These are phyloP conservation scores for Lepidurus apus DNA, from an alignment of 1,140 invertebrate genomes.

Conservation along the genomic window DNA sequence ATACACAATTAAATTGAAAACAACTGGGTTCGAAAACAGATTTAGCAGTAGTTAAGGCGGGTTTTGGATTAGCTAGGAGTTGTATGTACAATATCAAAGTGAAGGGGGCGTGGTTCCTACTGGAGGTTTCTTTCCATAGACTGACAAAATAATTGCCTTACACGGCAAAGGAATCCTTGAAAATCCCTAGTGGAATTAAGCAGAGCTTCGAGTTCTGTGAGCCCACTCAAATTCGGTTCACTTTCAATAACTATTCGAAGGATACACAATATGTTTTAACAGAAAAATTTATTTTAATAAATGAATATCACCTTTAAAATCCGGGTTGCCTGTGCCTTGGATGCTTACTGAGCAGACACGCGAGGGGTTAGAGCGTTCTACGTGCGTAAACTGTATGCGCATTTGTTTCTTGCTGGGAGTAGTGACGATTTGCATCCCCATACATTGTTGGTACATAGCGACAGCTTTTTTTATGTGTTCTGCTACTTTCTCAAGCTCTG, in stretches of 20 bases:
- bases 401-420: neutral
- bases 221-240: neutral
- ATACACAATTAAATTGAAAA: neutral
- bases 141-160: neutral
- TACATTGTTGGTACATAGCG: neutral
- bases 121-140: neutral
- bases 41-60: no score
- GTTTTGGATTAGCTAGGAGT: no score
- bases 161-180: neutral
- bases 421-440: neutral
- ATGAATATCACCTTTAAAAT: neutral
- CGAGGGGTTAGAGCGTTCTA: neutral
- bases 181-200: neutral
- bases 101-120: neutral
- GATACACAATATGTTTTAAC: neutral
- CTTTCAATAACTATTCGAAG: neutral
- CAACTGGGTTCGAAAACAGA: no score
- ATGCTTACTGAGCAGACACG: neutral
- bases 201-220: neutral
- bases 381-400: neutral
- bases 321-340: neutral
- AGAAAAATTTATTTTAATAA: neutral
- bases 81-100: neutral
- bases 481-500: neutral
- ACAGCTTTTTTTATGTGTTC: neutral